Percentiles rank a stretch among this genome's conserved stretches.
These are phyloP conservation scores for Enoplosus armatus DNA, from an alignment of 2,797 vertebrate species.

Conservation along the genomic window DNA sequence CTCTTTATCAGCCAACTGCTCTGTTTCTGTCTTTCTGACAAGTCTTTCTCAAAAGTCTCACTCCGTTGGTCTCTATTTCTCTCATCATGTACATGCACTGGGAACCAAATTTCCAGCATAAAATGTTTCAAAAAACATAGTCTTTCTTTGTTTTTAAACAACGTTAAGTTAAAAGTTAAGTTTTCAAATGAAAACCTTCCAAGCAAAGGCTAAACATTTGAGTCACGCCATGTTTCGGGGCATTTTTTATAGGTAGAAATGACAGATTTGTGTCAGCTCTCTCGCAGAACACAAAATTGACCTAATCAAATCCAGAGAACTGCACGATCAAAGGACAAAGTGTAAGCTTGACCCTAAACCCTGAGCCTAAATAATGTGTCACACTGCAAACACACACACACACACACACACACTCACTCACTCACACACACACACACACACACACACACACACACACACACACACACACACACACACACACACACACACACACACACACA, in stretches of 20 bases:
- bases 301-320: constrained; percentile 50
- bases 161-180: not conserved
- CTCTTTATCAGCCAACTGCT: constrained; percentile 30
- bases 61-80: not conserved
- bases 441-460: constrained; percentile 21
- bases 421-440: constrained; percentile 30
- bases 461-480: constrained; percentile 20
- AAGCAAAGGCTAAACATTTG: not conserved
- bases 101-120: not conserved
- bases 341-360: constrained; percentile 49
- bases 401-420: constrained; percentile 1
- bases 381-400: constrained; percentile 29
- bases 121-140: not conserved
- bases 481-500: constrained; percentile 27
- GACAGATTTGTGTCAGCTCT: constrained; percentile 2
- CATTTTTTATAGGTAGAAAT: constrained; percentile 17
- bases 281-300: constrained; percentile 36
- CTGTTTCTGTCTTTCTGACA: constrained; percentile 10
- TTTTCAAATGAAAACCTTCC: not conserved
- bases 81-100: not conserved
- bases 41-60: constrained; percentile 14
- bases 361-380: constrained; percentile 55
- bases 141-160: not conserved
- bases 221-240: not conserved
- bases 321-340: constrained; percentile 57